Percentiles rank a stretch among this genome's conserved stretches.
These are phyloP conservation scores for Miichthys miiuy DNA, from an alignment of 2,797 vertebrate species.

Conservation along the genomic window DNA sequence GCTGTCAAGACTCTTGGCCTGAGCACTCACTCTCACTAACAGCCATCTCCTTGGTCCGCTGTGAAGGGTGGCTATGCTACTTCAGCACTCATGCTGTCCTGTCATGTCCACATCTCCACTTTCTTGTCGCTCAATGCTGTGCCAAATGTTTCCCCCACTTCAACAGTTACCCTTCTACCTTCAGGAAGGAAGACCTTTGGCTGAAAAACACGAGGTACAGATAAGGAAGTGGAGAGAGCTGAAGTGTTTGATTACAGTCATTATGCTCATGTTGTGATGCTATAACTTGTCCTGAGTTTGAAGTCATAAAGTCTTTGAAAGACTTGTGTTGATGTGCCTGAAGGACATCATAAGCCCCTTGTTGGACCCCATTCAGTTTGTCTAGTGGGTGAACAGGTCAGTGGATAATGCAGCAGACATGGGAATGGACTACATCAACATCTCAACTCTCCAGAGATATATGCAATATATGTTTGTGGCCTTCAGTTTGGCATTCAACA, in stretches of 20 bases:
- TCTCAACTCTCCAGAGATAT: too few relatives aligned
- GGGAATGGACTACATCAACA: too few relatives aligned
- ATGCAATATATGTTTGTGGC: too few relatives aligned
- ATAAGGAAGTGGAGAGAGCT: background rate
- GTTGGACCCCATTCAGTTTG: too few relatives aligned
- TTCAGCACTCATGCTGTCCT: constrained; percentile 21
- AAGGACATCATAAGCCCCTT: too few relatives aligned
- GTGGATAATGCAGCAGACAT: too few relatives aligned
- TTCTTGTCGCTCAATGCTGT: background rate
- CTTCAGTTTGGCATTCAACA: too few relatives aligned
- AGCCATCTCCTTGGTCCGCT: constrained; percentile 37
- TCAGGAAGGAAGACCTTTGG: constrained; percentile 4
- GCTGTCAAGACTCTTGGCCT: constrained; percentile 33
- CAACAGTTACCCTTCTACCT: constrained; percentile 7
- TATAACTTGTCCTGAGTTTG: constrained; percentile 5
- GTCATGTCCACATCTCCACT: constrained; percentile 14
- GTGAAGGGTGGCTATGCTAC: constrained; percentile 31
- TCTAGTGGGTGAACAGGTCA: too few relatives aligned
- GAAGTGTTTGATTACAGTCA: constrained; percentile 17
- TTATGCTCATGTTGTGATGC: constrained; percentile 17
- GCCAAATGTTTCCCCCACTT: constrained; percentile 24
- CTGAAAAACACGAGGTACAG: background rate
- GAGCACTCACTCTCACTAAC: constrained; percentile 44
- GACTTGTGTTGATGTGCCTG: too few relatives aligned
- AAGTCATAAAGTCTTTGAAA: too few relatives aligned